Percentiles rank a stretch among this genome's conserved stretches.
phyloP scores from a whole-genome alignment of 2,797 vertebrate genomes.

The Loris lydekkerianus region DNA sequence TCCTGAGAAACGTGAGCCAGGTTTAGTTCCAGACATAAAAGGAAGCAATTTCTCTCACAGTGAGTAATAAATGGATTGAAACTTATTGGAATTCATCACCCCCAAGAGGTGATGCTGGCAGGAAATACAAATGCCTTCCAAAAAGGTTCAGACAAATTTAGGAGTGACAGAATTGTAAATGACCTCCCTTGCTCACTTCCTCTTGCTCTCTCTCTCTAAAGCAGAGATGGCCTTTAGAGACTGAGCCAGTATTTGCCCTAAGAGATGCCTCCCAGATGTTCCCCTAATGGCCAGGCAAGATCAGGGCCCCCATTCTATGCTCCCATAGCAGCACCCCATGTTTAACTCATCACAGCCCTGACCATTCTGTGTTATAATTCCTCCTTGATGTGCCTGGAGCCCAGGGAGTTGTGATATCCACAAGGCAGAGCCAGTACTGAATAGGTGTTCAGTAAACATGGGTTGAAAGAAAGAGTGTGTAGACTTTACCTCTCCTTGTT shows the following conservation, averaged over 20 bases:
- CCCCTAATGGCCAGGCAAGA: neutral
- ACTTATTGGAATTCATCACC: slow-evolving; percentile 81
- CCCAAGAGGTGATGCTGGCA: slow-evolving; percentile 78
- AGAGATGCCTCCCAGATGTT: neutral
- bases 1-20: slow-evolving; percentile 61
- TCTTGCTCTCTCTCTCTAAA: slow-evolving; percentile 50
- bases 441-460: neutral
- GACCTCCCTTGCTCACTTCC: slow-evolving; percentile 50
- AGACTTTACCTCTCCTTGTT: neutral
- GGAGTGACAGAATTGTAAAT: slow-evolving; percentile 78
- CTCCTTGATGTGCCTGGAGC: neutral
- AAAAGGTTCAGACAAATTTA: slow-evolving; percentile 76
- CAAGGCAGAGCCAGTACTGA: neutral
- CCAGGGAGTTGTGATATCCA: neutral
- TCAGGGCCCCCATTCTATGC: neutral
- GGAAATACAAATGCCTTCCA: slow-evolving; percentile 78
- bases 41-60: slow-evolving; percentile 78
- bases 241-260: neutral
- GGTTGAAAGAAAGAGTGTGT: neutral
- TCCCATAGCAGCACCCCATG: neutral
- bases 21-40: slow-evolving; percentile 78
- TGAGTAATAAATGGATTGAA: slow-evolving; percentile 80
- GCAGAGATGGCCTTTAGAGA: neutral
- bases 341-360: neutral
- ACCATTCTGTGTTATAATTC: neutral